phyloP scores from a whole-genome alignment of 1,140 invertebrate genomes.

The silkworm (Bombyx mori) region ASM3026992v2 NC_085112.1:13713001-13713500 shows the following conservation, averaged over 20 bases:
- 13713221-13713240: conserved; percentile 5
- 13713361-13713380: conserved; percentile 32
- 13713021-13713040: no score
- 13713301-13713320: background rate
- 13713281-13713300: background rate
- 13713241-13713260: conserved; percentile 2
- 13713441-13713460: conserved; percentile 79
- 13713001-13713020: background rate
- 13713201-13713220: conserved; percentile 6
- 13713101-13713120: no score
- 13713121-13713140: no score
- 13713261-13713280: background rate
- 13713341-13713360: conserved; percentile 42
- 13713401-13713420: conserved; percentile 66
- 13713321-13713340: conserved; percentile 17
- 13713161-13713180: no score
- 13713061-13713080: no score
- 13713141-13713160: no score
- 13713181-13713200: conserved; percentile 7
- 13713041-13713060: no score
- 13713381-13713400: conserved; percentile 47
- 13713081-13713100: no score
- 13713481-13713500: conserved; percentile 86
- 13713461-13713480: conserved; percentile 75
- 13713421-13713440: conserved; percentile 66